phyloP scores from a whole-genome alignment of 2,797 vertebrate genomes.

The Phrynocephalus forsythii region DNA sequence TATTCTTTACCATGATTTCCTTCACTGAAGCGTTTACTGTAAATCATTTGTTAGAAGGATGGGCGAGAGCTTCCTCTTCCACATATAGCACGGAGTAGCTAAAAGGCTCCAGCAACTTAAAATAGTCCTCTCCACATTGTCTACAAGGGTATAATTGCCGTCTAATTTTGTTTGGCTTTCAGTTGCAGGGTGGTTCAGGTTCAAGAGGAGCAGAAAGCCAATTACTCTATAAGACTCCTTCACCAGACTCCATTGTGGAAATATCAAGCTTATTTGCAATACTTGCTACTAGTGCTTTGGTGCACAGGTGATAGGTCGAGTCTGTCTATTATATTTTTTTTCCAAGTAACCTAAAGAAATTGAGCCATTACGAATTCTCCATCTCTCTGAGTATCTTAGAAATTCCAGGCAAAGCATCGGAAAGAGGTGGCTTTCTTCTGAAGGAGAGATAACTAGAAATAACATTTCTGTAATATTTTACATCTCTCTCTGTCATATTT shows the following conservation, averaged over 20 bases:
- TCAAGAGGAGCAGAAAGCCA: slow-evolving; percentile 42
- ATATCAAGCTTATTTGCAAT: slow-evolving; percentile 46
- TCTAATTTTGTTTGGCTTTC: slow-evolving; percentile 25
- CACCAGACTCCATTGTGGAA: slow-evolving; percentile 42
- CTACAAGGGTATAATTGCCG: slow-evolving; percentile 37
- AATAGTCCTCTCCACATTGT: slow-evolving; percentile 52
- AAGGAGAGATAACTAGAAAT: background rate
- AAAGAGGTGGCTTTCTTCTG: background rate
- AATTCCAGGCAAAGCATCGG: background rate
- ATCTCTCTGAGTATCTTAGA: background rate
- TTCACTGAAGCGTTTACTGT: slow-evolving; percentile 64
- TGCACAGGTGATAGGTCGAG: background rate
- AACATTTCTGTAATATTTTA: background rate
- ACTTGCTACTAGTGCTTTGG: slow-evolving; percentile 22
- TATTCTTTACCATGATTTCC: slow-evolving; percentile 59
- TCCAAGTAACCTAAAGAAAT: background rate
- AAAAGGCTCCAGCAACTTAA: slow-evolving; percentile 41
- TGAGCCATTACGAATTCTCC: background rate
- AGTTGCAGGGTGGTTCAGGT: slow-evolving; percentile 13
- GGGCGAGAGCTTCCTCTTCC: background rate
- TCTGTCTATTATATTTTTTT: background rate
- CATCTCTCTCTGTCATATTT: no score
- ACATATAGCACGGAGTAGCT: slow-evolving; percentile 45
- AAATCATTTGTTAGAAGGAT: slow-evolving; percentile 58
- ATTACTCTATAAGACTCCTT: slow-evolving; percentile 33